Percentiles rank a stretch among this genome's conserved stretches.
phyloP scores from a whole-genome alignment of 2,113 vertebrate genomes.

The Ellobius talpinus region DNA sequence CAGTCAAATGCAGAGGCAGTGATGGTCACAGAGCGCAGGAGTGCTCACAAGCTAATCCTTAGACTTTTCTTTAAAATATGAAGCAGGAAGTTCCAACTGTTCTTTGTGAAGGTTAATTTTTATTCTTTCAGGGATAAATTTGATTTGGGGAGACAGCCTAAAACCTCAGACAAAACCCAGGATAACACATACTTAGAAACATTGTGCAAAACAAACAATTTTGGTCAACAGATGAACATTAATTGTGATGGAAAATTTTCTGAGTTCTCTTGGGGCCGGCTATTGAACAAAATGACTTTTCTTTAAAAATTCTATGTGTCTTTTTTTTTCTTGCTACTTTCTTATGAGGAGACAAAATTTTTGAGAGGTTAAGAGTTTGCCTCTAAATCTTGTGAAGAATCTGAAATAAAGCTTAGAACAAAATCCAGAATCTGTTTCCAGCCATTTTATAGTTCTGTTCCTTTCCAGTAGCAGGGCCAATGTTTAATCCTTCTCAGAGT shows the following conservation, averaged over 20 bases:
- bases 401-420: background rate
- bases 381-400: background rate
- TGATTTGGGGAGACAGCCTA: background rate
- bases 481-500: background rate
- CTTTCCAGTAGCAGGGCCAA: background rate
- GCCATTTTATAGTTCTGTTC: rapidly evolving
- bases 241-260: background rate
- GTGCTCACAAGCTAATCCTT: background rate
- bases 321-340: background rate
- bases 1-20: background rate
- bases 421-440: background rate
- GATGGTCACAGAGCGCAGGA: background rate
- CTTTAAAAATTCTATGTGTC: background rate
- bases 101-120: background rate
- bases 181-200: background rate
- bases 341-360: background rate
- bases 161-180: background rate
- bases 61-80: background rate
- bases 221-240: background rate
- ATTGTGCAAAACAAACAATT: background rate
- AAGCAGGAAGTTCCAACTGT: background rate
- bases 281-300: background rate
- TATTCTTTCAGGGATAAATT: background rate
- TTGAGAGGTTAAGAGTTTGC: background rate
- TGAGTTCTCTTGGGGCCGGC: background rate